Evolutionary conservation across 2,797 vertebrate genomes (phyloP).

Genomic region (Danio tinwini): DNA sequence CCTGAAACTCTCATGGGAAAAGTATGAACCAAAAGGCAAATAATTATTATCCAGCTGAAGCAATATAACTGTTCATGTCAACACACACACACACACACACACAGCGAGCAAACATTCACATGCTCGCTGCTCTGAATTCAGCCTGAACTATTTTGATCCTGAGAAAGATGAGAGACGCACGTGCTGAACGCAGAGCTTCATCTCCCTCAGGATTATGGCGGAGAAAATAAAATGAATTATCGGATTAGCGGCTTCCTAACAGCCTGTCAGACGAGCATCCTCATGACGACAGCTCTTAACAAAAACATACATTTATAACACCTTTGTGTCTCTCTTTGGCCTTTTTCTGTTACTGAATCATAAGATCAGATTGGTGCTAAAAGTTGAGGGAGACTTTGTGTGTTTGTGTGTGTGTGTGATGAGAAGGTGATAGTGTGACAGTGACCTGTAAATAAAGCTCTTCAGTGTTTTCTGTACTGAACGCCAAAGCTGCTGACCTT

Average conservation of each 20-base stretch:
- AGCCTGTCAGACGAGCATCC: background rate
- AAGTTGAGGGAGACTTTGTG: background rate
- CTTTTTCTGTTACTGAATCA: background rate
- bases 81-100: background rate
- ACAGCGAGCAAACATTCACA: background rate
- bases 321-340: background rate
- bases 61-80: constrained; percentile 11
- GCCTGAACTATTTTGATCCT: constrained; percentile 16
- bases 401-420: background rate
- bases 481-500: background rate
- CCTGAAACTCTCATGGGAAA: background rate
- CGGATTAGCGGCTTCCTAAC: constrained; percentile 33
- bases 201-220: constrained; percentile 39
- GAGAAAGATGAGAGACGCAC: constrained; percentile 33
- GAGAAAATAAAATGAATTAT: constrained; percentile 45
- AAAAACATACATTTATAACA: background rate
- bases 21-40: background rate
- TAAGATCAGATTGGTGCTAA: background rate
- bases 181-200: background rate
- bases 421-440: background rate
- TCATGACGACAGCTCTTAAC: constrained; percentile 2
- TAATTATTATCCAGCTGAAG: constrained; percentile 16
- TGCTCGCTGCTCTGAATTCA: background rate
- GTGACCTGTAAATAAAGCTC: constrained; percentile 11
- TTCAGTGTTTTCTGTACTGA: background rate